A percentile compares a stretch with the other conserved stretches of the same genome.
phyloP scores from a whole-genome alignment of 2,888 invertebrate species.

The Pardosa pseudoannulata region DNA sequence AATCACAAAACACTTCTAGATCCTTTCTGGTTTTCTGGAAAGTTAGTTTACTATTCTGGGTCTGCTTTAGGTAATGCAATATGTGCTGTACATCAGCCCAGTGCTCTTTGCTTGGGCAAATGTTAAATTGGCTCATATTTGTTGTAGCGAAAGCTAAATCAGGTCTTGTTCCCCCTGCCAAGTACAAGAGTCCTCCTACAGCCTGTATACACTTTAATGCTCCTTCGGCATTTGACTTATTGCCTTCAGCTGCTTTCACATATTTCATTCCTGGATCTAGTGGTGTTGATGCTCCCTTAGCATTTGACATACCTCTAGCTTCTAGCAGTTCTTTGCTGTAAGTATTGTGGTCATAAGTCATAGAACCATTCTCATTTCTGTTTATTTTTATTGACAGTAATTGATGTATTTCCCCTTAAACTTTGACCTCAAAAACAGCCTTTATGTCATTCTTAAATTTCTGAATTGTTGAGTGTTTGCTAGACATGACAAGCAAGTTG shows the following conservation, averaged over 20 bases:
- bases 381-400: too few relatives aligned
- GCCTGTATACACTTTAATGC: background rate
- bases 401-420: background rate
- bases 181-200: slow-evolving; percentile 21
- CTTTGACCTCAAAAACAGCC: too few relatives aligned
- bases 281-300: slow-evolving; percentile 23
- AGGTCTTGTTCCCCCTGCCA: slow-evolving; percentile 19
- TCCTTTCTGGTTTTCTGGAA: slow-evolving; percentile 16
- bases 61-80: slow-evolving; percentile 10
- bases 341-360: too few relatives aligned
- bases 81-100: slow-evolving; percentile 25
- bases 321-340: too few relatives aligned
- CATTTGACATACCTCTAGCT: background rate
- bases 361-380: too few relatives aligned
- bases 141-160: too few relatives aligned
- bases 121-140: background rate
- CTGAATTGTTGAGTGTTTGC: too few relatives aligned
- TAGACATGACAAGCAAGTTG: too few relatives aligned
- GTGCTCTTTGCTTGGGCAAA: background rate
- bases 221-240: background rate
- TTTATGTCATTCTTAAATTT: too few relatives aligned
- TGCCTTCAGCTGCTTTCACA: background rate
- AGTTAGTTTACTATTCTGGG: background rate
- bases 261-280: slow-evolving; percentile 36
- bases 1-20: slow-evolving; percentile 18